Base-by-base conservation (phyloP, 2,888 invertebrate species). In the Chalcis sispes region DNA sequence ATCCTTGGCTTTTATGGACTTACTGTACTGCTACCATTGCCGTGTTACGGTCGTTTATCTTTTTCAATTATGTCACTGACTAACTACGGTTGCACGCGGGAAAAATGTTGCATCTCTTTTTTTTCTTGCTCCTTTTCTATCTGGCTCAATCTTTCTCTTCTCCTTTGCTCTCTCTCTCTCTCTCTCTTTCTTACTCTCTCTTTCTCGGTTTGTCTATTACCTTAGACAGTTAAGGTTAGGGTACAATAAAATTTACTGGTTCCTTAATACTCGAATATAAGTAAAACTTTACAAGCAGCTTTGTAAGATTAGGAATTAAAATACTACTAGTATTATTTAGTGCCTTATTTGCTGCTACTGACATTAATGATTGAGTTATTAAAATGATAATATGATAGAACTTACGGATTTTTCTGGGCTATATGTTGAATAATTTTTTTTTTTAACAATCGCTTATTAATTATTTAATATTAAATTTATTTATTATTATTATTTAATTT, bases 11-110 rank as follows among this genome's bases (percentile, higher is more conserved):
- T 72, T 78, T 72, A 73, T 73, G 72, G 77, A 2, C 77, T 40
- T 46, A 50, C 52, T 50, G 64, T 61, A 69, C 61, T 48, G 69
- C 67, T 46, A 70, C 64, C 71, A 59, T 40, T 42, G 64, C 36
- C 52, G 52, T 65, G 59, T 70, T 70, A 73, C 77, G 77, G 59
- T 77, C 77, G 77, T 77, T 77, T 77, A 77, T 77, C 74, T 77
- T 77, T 77, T 77, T 77, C 77, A 77, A 77, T 77, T 77, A 77
- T 77, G 77, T 77, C 74, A 72, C 77, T 62, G 72, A 67, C 73
- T 73, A 74, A 74, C 73, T 77, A 74, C 70, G 20, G 65, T 70
- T 59, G 59, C 64, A 27, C 42, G 23, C 54, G 54, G 54, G 25
- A 23, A 48, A 73, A 32, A 56, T 36, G 27, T 29, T n/a, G n/a